These are phyloP conservation scores for Pyrgus malvae DNA, from an alignment of 2,888 invertebrate genomes.

Conservation along the genomic window DNA sequence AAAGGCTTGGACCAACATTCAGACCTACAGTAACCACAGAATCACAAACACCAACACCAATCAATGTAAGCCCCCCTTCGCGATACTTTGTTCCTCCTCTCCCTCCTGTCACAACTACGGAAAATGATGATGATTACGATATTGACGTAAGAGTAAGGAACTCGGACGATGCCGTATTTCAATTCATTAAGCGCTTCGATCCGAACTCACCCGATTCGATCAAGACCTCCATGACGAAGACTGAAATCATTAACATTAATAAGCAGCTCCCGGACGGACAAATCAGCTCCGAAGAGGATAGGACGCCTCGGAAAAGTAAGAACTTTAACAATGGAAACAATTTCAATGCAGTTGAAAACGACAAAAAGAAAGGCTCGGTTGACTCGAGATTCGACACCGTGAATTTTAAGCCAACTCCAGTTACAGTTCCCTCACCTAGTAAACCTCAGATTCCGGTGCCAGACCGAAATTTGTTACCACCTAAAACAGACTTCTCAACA, in stretches of 20 bases:
- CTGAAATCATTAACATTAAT: conserved; percentile 66
- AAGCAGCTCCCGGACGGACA: conserved; percentile 64
- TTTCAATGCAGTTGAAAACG: conserved; percentile 50
- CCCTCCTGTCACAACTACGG: conserved; percentile 47
- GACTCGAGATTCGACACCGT: conserved; percentile 54
- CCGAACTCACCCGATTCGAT: conserved; percentile 64
- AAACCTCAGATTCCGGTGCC: conserved; percentile 45
- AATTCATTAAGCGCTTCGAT: conserved; percentile 74
- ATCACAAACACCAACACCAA: conserved; percentile 4
- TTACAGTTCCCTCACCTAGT: conserved; percentile 1
- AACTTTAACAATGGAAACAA: conserved; percentile 44
- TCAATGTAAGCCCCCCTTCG: conserved; percentile 47
- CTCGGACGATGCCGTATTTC: conserved; percentile 54
- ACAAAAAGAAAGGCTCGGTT: conserved; percentile 53
- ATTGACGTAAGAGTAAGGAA: conserved; percentile 46
- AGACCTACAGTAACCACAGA: conserved; percentile 26
- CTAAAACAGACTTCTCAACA: conserved; percentile 69
- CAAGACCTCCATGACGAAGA: conserved; percentile 65
- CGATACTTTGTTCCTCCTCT: conserved; percentile 53
- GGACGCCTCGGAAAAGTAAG: conserved; percentile 57
- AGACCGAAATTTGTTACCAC: conserved; percentile 73
- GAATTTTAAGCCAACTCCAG: conserved; percentile 36
- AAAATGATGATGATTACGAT: conserved; percentile 45
- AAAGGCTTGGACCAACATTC: conserved; percentile 44
- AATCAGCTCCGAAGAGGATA: conserved; percentile 65